These are phyloP conservation scores for Barnardius zonarius DNA, from an alignment of 2,113 vertebrate species.

Conservation along the genomic window DNA sequence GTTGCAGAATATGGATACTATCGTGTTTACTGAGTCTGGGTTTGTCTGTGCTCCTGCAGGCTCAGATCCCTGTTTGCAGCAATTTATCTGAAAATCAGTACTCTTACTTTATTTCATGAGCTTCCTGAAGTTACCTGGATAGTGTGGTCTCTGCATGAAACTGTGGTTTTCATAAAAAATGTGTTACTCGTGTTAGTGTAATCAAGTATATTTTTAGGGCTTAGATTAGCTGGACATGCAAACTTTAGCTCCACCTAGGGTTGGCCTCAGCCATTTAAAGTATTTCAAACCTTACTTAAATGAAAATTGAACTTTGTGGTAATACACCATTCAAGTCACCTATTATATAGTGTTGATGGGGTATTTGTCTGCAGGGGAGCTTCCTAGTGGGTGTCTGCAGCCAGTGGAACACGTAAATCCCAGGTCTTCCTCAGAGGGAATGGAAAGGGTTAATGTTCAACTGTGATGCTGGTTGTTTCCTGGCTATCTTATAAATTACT, in stretches of 20 bases:
- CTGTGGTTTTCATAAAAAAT: background rate
- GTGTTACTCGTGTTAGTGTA: background rate
- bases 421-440: background rate
- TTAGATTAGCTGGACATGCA: background rate
- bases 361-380: background rate
- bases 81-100: background rate
- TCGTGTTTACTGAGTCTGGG: background rate
- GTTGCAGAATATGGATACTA: accelerated
- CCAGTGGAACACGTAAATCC: background rate
- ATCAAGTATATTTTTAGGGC: background rate
- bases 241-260: slow-evolving; percentile 20
- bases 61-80: background rate
- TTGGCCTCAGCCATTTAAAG: background rate
- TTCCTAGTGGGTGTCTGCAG: background rate
- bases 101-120: background rate
- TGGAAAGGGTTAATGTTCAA: background rate
- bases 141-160: background rate
- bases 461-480: background rate
- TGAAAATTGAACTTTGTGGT: background rate
- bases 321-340: background rate
- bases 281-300: background rate
- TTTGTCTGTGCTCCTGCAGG: background rate
- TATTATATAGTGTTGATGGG: background rate
- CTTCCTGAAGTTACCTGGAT: background rate
- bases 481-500: background rate